Evolutionary conservation across 2,797 vertebrate genomes (phyloP).

Genomic region (Erithacus rubecula): DNA sequence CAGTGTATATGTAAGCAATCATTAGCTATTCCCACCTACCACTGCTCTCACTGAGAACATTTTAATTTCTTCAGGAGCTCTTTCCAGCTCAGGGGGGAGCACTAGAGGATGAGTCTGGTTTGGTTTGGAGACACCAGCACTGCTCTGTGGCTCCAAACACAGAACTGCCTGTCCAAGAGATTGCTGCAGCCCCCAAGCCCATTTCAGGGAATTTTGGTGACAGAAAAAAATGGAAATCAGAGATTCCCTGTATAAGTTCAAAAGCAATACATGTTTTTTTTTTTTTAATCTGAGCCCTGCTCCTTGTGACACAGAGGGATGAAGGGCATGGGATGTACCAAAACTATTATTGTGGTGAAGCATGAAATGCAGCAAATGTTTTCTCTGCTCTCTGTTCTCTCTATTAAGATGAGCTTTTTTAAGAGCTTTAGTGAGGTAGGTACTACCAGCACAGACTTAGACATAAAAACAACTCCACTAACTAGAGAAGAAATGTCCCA

Average conservation of each 20-base stretch:
- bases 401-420: background rate
- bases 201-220: background rate
- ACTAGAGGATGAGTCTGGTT: background rate
- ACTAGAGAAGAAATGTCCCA: background rate
- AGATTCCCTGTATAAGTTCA: accelerated
- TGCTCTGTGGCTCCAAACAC: background rate
- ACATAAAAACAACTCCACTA: background rate
- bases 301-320: background rate
- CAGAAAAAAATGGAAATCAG: background rate
- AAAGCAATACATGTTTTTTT: background rate
- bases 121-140: background rate
- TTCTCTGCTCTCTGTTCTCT: background rate
- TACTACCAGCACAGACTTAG: background rate
- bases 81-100: background rate
- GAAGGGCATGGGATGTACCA: background rate
- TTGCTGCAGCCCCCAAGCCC: background rate
- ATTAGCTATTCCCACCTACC: background rate
- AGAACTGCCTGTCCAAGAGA: background rate
- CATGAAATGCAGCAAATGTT: background rate
- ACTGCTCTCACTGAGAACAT: background rate
- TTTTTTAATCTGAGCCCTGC: background rate
- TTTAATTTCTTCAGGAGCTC: background rate
- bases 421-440: background rate
- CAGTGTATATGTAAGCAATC: background rate
- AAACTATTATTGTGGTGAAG: background rate